Evolutionary conservation across 2,888 invertebrate genomes (phyloP).

Genomic region (Temnothorax rugatulus): DNA sequence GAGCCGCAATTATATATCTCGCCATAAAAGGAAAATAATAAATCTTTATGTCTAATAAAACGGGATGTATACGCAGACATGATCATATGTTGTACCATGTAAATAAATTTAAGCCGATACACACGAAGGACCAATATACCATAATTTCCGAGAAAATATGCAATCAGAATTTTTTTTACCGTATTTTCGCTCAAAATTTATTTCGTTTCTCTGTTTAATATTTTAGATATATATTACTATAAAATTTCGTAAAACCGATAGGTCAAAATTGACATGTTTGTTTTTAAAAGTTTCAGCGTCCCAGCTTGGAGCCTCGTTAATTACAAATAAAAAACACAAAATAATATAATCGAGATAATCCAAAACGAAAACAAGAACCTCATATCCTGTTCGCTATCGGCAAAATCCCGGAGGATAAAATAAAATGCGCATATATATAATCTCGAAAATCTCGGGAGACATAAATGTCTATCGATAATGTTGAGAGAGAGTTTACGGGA

Average conservation of each 20-base stretch:
- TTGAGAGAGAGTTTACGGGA: background rate
- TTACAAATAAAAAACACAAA: background rate
- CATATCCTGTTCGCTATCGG: background rate
- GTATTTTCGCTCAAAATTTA: background rate
- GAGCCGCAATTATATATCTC: constrained; percentile 11
- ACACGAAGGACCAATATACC: background rate
- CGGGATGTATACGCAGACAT: background rate
- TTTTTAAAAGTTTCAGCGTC: background rate
- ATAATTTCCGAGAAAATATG: background rate
- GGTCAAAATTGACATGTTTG: background rate
- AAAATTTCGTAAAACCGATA: background rate
- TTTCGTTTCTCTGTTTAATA: background rate
- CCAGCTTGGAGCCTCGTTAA: background rate
- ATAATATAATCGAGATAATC: background rate
- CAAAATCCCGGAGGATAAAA: background rate
- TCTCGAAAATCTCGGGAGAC: background rate
- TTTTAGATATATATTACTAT: background rate
- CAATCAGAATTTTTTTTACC: background rate
- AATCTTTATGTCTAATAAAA: constrained; percentile 24
- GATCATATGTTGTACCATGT: constrained; percentile 8
- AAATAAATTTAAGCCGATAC: constrained; percentile 23
- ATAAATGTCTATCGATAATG: background rate
- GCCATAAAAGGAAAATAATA: constrained; percentile 34
- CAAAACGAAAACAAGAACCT: background rate
- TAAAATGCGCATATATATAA: background rate